Base-by-base conservation (phyloP, 2,113 vertebrate species). In the Platycercus adscitus region DNA sequence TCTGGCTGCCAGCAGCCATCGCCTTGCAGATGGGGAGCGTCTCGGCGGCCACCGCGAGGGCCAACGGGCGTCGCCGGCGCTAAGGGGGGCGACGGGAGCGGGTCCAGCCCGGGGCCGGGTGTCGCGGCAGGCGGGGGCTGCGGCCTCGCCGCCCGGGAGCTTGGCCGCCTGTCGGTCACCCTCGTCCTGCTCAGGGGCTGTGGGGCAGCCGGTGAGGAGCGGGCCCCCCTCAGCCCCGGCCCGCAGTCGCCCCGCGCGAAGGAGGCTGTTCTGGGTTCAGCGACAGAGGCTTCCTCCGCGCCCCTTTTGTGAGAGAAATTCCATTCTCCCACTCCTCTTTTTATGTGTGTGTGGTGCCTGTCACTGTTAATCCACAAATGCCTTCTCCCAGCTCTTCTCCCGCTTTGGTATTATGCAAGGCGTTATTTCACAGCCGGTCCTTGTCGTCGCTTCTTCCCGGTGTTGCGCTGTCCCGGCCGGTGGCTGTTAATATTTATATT, bases 41-140 rank as follows among this genome's bases (percentile, higher is more conserved):
- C 85, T 13, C 65, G 3, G 16, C 1, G 8, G 60, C 68, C 82
- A 33, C 49, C 68, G 2, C 41, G 24, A 44, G 43, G 43, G 43
- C 43, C 43, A 17, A 7, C 43, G 44, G 44, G 31, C 37, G 73
- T 25, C 33, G 58, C 47, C 8, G 66, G 49, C 16, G 35, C 60
- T 52, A 52, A 33, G 18, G 70, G 79, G 17, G 28, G 70, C 4
- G 46, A 13, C 2, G 63, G 61, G 15, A 1, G 18, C 3, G 28
- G 35, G 25, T 10, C 12, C 29, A 8, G 8, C 20, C 11, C 25
- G 44, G 31, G 8, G 8, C 3, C 10, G 6, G 15, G 3, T 2
- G 44, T 5, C 9, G 39, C 10, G 10, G 44, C 41, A 11, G 39
- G 3, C 1, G 7, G 20, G 7, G 15, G 6, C 4, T 1, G 28